Evolutionary conservation across 2,888 invertebrate species (phyloP).

Genomic region (Ethmia dodecea): DNA sequence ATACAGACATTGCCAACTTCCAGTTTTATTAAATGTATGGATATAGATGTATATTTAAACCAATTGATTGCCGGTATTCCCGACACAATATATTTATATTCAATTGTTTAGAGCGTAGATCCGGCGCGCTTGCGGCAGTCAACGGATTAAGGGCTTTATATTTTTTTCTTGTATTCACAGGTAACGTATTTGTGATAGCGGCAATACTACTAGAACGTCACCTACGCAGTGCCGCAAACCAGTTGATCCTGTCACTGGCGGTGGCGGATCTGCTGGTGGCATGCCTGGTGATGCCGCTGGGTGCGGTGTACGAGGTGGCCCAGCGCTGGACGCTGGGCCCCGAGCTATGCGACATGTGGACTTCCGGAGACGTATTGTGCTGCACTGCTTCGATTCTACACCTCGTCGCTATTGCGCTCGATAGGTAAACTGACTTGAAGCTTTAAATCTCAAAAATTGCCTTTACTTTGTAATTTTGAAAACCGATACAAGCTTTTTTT

Average conservation of each 20-base stretch:
- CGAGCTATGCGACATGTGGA: constrained; percentile 96
- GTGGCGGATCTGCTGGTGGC: constrained; percentile 95
- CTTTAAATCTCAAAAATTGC: too few relatives aligned
- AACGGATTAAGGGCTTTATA: too few relatives aligned
- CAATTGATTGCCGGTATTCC: too few relatives aligned
- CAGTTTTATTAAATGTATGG: too few relatives aligned
- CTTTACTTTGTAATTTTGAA: too few relatives aligned
- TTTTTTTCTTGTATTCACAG: constrained; percentile 51
- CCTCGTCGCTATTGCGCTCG: constrained; percentile 88
- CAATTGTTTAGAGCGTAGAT: too few relatives aligned
- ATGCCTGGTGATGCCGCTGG: constrained; percentile 86
- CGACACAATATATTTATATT: too few relatives aligned
- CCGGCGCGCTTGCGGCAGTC: too few relatives aligned
- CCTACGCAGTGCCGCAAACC: constrained; percentile 92
- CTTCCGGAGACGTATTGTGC: constrained; percentile 93
- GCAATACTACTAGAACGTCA: constrained; percentile 92
- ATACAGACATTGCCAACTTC: too few relatives aligned
- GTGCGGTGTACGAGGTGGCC: constrained; percentile 87
- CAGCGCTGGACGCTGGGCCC: constrained; percentile 91
- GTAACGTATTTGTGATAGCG: constrained; percentile 96
- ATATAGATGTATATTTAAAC: too few relatives aligned
- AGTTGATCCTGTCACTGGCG: constrained; percentile 92
- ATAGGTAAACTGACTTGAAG: constrained; percentile 81
- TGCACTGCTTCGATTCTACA: constrained; percentile 91
- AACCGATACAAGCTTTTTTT: too few relatives aligned